Base-by-base conservation (phyloP, 1,140 invertebrate genomes). In the Frieseomelitta varia region DNA sequence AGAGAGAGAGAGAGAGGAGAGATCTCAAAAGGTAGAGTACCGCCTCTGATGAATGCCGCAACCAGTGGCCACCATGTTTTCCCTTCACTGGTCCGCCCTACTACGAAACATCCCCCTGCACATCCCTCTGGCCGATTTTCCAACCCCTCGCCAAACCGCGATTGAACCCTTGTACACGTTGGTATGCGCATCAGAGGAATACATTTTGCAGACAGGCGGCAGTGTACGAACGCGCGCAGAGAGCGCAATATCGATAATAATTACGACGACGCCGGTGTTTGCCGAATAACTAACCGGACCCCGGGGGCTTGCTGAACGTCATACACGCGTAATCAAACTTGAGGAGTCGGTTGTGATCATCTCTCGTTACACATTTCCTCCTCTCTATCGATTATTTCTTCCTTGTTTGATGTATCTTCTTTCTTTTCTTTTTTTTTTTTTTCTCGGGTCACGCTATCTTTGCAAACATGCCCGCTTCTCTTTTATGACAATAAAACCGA, bases 21-120 rank as follows among this genome's bases (percentile, higher is more conserved):
- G 89, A 88, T 89, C 85, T 91, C 82, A 89, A 88, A 86, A 89
- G 90, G 90, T 88, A 88, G 87, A 89, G 91, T 81, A 88, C 87
- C 91, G 90, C 91, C 93, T 94, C 90, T 93, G 92, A 93, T 91
- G 90, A 92, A 92, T 92, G 91, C 91, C 92, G 91, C 91, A 92
- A 91, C 89, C 92, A 93, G 92, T 93, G 90, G 90, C 90, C 90
- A 91, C 88, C 87, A 84, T 91, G 87, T 91, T 92, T 93, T 92
- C 91, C 88, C 88, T 89, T 86, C 89, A 82, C 80, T 82, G 83
- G 65, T 85, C 86, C 89, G 88, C 86, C 88, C 89, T 90, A 85
- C 85, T 85, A 65, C 85, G 88, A 89, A 90, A 85, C 86, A 90
- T 83, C 86, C 88, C 88, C 88, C 81, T 67, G 76, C 85, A 27